Conservation (phyloP, 2,888 invertebrate species). For the Salpingus planirostris region DNA sequence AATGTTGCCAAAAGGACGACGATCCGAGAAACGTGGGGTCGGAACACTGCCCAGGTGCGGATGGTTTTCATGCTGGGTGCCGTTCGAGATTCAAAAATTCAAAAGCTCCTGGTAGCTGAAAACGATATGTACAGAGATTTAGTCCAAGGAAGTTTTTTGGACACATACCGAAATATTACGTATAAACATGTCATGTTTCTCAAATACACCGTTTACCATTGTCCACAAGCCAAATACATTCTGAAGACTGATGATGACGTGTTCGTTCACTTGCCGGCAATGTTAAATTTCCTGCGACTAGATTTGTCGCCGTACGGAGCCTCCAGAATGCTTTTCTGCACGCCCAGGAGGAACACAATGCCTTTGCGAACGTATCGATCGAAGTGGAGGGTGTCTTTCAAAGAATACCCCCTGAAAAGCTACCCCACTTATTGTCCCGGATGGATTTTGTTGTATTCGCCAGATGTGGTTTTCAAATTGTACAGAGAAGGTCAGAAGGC, state of each 20-base stretch:
- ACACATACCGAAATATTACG: conserved; percentile 73
- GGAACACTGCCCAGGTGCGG: conserved; percentile 42
- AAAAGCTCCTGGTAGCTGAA: conserved; percentile 43
- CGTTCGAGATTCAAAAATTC: conserved; percentile 33
- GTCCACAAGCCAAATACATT: conserved; percentile 54
- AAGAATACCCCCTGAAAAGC: conserved; percentile 52
- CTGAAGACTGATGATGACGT: conserved; percentile 74
- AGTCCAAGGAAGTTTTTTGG: conserved; percentile 67
- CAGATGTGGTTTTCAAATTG: conserved; percentile 46
- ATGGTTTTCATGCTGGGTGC: conserved; percentile 61
- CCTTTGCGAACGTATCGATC: conserved; percentile 50
- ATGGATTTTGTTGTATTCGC: conserved; percentile 51
- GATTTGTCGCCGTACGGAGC: conserved; percentile 54
- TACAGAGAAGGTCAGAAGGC: conserved; percentile 48
- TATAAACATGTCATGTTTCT: conserved; percentile 77
- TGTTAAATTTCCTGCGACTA: conserved; percentile 50
- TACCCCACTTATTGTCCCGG: conserved; percentile 75
- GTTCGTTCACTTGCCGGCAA: conserved; percentile 57
- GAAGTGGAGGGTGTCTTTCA: conserved; percentile 67
- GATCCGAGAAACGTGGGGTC: conserved; percentile 69
- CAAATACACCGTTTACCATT: conserved; percentile 67
- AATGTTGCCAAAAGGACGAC: conserved; percentile 56
- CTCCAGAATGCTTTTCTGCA: conserved; percentile 56
- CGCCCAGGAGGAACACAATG: conserved; percentile 31
- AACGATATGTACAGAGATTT: conserved; percentile 54